Conservation (phyloP, 1,140 invertebrate genomes). For the Hormaphis cornu region DNA sequence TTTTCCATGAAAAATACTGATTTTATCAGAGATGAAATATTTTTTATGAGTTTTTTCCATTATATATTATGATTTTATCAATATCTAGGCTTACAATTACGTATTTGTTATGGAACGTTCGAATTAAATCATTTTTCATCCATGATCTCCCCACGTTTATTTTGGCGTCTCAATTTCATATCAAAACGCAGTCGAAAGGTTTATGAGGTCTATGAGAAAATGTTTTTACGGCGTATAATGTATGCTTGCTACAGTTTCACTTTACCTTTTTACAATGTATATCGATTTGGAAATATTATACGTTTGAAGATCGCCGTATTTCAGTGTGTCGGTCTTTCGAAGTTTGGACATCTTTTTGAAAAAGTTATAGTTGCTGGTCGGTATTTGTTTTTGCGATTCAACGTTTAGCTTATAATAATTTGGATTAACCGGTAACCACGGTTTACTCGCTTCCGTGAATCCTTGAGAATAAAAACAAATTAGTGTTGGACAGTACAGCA, state of each 20-base stretch:
- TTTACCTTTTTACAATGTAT: constrained; percentile 17
- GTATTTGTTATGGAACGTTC: too few relatives aligned
- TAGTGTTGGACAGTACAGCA: too few relatives aligned
- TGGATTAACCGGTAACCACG: constrained; percentile 60
- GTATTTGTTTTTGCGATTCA: constrained; percentile 34
- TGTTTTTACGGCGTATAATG: too few relatives aligned
- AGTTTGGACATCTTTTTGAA: constrained; percentile 26
- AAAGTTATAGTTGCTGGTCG: constrained; percentile 16
- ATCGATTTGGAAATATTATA: constrained; percentile 16
- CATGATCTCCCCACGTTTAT: too few relatives aligned
- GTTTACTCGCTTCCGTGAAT: constrained; percentile 37
- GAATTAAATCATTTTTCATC: not conserved
- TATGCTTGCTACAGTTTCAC: too few relatives aligned
- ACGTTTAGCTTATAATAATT: constrained; percentile 49
- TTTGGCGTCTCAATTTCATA: too few relatives aligned
- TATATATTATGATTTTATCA: not conserved
- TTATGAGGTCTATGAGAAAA: too few relatives aligned
- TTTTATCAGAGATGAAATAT: not conserved
- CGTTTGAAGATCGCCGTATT: constrained; percentile 6
- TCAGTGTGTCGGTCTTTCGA: constrained; percentile 25
- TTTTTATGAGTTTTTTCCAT: not conserved
- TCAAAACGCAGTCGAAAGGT: too few relatives aligned
- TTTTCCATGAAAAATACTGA: too few relatives aligned
- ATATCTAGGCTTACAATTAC: too few relatives aligned
- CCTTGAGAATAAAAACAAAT: not conserved